These are phyloP conservation scores for Anabacerthia variegaticeps DNA, from an alignment of 2,797 vertebrate species.

Conservation along the genomic window DNA sequence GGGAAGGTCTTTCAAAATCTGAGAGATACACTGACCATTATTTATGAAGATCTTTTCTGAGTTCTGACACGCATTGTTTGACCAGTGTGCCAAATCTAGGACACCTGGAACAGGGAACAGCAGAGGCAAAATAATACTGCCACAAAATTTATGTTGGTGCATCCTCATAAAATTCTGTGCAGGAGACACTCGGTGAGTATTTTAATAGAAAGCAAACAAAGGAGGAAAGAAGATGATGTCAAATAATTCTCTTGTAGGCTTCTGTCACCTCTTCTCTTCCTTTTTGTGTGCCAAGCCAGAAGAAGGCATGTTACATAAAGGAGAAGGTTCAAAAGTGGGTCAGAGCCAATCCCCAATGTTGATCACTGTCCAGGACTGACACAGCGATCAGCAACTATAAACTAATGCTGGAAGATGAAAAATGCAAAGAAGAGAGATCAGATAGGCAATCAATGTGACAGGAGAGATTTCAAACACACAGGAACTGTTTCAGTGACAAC, in stretches of 20 bases:
- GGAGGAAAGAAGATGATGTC: not conserved
- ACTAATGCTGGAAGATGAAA: not conserved
- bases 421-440: not conserved
- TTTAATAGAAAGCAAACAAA: not conserved
- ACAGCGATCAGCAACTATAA: not conserved
- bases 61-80: not conserved
- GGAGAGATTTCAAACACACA: not conserved
- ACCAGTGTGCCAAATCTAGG: not conserved
- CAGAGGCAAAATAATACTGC: not conserved
- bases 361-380: not conserved
- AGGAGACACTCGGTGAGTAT: not conserved
- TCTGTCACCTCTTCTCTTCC: not conserved
- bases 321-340: not conserved
- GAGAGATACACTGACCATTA: not conserved
- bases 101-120: not conserved
- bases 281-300: not conserved
- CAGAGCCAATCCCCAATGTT: not conserved
- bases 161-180: not conserved
- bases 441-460: not conserved
- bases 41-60: not conserved
- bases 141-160: not conserved
- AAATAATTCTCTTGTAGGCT: not conserved
- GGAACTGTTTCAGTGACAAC: not conserved
- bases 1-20: not conserved
- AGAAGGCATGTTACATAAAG: accelerated